Base-by-base conservation (phyloP, 1,140 invertebrate species). In the Drosophila mayri region DNA sequence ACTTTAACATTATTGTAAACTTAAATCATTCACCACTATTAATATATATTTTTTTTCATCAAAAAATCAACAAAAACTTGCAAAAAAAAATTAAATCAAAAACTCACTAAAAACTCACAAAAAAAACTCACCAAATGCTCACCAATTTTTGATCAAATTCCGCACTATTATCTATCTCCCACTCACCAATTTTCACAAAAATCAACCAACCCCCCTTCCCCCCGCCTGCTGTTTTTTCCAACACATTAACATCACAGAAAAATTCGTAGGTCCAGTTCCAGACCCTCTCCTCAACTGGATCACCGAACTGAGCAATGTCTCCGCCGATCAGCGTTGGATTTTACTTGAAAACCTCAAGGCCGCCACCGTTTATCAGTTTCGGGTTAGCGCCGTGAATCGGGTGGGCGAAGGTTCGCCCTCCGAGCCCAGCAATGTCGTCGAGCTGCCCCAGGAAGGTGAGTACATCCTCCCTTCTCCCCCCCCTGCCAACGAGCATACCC, bases 371-470 rank as follows among this genome's bases (percentile, higher is more conserved):
- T 99, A 99, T 93, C 98, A 99, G 92, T 99, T 99, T 93, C 94
- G 98, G 71, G 97, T 99, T 2, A 98, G 96, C 78, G 98, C 99
- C 20, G 96, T 99, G 0, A 99, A 99, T 93, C 96, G 97, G 30
- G 98, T 98, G 1, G 99, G 99, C 3, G 97, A 99, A 92, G 98
- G 99, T 40, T 95, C 96, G 20, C 95, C 97, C 4, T 99, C 98
- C 4, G 95, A 96, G 43, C 95, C 98, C 1, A 98, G 97, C 43
- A 96, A 97, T 76, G 95, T 97, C 18, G 95, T 99, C 47, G 95
- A 96, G 75, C 94, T 99, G 79, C 98, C 98, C 1, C 98, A 98
- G 94, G 98, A 99, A 95, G 97, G 97, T 98, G 95, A 94, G 50
- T 28, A 1, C 10, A 12, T 0, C 25, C 3, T 25, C 4, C 25